Conservation (phyloP, 2,797 vertebrate species). For the Botia kubotai region DNA sequence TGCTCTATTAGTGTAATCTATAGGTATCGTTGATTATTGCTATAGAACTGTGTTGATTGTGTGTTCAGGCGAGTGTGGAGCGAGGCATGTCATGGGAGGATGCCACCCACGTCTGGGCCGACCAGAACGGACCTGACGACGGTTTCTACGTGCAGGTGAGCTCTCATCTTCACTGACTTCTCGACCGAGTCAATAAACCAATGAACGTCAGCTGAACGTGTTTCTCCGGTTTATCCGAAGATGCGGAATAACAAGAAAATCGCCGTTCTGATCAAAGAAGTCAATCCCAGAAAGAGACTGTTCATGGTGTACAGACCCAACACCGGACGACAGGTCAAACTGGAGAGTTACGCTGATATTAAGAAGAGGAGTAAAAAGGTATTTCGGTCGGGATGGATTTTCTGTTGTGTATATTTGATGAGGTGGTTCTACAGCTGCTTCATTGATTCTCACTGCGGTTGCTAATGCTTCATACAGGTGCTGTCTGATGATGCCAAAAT, state of each 20-base stretch:
- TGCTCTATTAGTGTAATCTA: neutral
- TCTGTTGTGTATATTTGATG: too few species aligned
- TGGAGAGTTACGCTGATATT: conserved; percentile 91
- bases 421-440: too few species aligned
- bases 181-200: neutral
- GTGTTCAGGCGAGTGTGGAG: conserved; percentile 90
- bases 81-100: conserved; percentile 99
- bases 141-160: conserved; percentile 96
- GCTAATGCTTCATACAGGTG: conserved; percentile 76
- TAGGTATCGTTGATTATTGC: neutral
- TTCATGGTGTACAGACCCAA: conserved; percentile 97
- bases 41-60: neutral
- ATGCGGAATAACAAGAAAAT: conserved; percentile 98
- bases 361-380: conserved; percentile 99
- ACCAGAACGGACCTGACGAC: conserved; percentile 92
- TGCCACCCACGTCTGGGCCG: conserved; percentile 94
- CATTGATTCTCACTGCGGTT: too few species aligned
- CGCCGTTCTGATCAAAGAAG: conserved; percentile 92
- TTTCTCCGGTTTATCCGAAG: conserved; percentile 69
- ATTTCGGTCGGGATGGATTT: conserved; percentile 15
- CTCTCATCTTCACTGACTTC: neutral
- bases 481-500: conserved; percentile 91
- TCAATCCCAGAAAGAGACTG: conserved; percentile 94
- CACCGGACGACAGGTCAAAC: conserved; percentile 94
- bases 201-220: neutral